Evolutionary conservation across 2,797 vertebrate genomes (phyloP), one percentile per base, ranked within the genome.

Genomic region (Lophotriccus pileatus): DNA sequence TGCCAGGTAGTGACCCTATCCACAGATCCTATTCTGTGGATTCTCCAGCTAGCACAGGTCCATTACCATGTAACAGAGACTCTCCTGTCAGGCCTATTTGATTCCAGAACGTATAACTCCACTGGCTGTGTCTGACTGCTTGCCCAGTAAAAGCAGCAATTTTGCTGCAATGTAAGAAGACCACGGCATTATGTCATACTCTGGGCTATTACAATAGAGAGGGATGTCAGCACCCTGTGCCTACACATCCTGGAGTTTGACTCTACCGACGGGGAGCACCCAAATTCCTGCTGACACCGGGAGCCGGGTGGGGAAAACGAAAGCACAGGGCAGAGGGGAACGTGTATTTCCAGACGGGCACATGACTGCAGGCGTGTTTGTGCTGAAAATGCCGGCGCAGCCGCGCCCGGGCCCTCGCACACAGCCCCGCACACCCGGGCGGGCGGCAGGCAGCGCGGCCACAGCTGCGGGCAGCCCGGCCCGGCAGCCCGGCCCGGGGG

Each of bases 171-270:
- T 1, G 27, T 10, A 60, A 43, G 67, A 43, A 34, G 21, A 49
- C 37, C 34, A 8, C 3, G 2, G 37, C 76, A 49, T 60, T 28
- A 59, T 56, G 64, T 37, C 87, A 74, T 6, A 3, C 52, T 27
- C 43, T 0, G 39, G 55, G 41, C 64, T 32, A 17, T 1, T 18
- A 11, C 19, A 49, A 18, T 0, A 36, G 23, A 56, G 22, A 27
- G 25, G 1, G 24, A 56, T 11, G 44, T 46, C 74, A 16, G 44
- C 60, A 14, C 23, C 1, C 37, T 7, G 68, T 13, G 44, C 68
- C 46, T 11, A 12, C 56, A 14, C 27, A 2, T 0, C 8, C 14
- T 1, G 50, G 23, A 52, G 55, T 7, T 1, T 1, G 55, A 21
- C 12, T n/a, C 37, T 7, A 30, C 37, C 23, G 19, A 14, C 1